Conservation (phyloP, 92 coral and sea anemone genomes). For the Phymanthus crucifer region DNA sequence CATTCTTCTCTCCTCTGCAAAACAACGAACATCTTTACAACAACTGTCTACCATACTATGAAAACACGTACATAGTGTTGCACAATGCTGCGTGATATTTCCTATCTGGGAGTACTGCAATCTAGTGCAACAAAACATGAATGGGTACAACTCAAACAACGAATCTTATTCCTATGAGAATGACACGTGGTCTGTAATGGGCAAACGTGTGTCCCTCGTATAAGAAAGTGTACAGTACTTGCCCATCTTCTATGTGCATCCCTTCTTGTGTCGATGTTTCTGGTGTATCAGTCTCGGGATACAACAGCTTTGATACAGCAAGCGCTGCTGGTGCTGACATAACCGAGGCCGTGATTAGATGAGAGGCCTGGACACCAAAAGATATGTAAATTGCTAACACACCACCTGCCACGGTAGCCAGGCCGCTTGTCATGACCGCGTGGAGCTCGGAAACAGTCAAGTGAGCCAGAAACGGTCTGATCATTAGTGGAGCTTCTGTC, state of each 20-base stretch:
- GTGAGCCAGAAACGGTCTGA: slow-evolving; percentile 80
- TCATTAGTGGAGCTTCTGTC: slow-evolving; percentile 93
- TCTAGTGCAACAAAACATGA: too few relatives aligned
- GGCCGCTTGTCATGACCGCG: slow-evolving; percentile 93
- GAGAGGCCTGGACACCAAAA: slow-evolving; percentile 91
- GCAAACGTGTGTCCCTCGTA: too few relatives aligned
- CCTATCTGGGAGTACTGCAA: too few relatives aligned
- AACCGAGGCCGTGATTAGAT: slow-evolving; percentile 88
- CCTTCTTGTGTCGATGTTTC: slow-evolving; percentile 69
- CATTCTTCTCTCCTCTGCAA: slow-evolving; percentile 77
- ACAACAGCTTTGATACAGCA: slow-evolving; percentile 88
- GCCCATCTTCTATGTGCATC: slow-evolving; percentile 80
- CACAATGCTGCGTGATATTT: too few relatives aligned
- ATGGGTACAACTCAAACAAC: too few relatives aligned
- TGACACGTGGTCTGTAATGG: too few relatives aligned
- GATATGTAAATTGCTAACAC: slow-evolving; percentile 91
- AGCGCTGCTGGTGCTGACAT: slow-evolving; percentile 99
- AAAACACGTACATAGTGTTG: too few relatives aligned
- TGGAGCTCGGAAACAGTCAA: slow-evolving; percentile 95
- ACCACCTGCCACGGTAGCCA: slow-evolving; percentile 98
- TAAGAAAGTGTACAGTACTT: background rate
- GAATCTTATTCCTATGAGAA: too few relatives aligned
- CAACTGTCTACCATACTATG: too few relatives aligned
- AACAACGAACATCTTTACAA: background rate
- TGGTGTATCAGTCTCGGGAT: slow-evolving; percentile 87